Evolutionary conservation across 2,113 vertebrate genomes (phyloP), one percentile per base, ranked within the genome.

Genomic region (Toxostoma redivivum): DNA sequence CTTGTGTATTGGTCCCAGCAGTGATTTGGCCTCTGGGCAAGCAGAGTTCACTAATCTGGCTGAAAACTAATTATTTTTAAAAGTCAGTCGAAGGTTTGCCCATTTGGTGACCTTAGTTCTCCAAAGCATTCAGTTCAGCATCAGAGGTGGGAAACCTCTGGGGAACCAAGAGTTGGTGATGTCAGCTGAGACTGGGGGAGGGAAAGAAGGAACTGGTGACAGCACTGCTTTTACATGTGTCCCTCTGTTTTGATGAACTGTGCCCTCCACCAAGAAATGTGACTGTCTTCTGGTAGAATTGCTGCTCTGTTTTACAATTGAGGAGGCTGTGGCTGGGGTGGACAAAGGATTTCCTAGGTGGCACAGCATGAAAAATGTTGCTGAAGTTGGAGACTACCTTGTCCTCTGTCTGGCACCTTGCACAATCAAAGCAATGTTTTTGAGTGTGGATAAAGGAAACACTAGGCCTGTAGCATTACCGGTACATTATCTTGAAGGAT

Each of bases 351-450:
- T 71, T 86, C n/a, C 13, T 24, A 7, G 2, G 5, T n/a, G 25
- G 7, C 62, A 3, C 11, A 24, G 35, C 0, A 0, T 64, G 47
- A 35, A 35, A 77, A 72, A 14, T 0, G 1, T 31, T 19, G 9
- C 21, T 57, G 4, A 4, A 17, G 6, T 10, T 82, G 54, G 8
- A 10, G 2, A 11, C 28, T 85, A 0, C 18, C 17, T 37, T 61
- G 25, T 3, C 0, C 19, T 77, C 2, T 0, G 8, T 67, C 61
- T 87, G 53, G 15, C 47, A 57, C 28, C 25, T 79, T 2, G 5
- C 19, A 8, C 20, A 70, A 23, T 48, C 0, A 0, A 38, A 28
- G 67, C 24, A 21, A 10, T 22, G 4, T 79, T 40, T 64, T 86
- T 69, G 22, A 31, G 27, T 57, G 9, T 4, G 6, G 50, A 45